Percentiles rank a stretch among this genome's conserved stretches.
Conservation (phyloP, 37 sponge, comb jelly and placozoan genomes). For the Halisarca cf. caerulea region DNA sequence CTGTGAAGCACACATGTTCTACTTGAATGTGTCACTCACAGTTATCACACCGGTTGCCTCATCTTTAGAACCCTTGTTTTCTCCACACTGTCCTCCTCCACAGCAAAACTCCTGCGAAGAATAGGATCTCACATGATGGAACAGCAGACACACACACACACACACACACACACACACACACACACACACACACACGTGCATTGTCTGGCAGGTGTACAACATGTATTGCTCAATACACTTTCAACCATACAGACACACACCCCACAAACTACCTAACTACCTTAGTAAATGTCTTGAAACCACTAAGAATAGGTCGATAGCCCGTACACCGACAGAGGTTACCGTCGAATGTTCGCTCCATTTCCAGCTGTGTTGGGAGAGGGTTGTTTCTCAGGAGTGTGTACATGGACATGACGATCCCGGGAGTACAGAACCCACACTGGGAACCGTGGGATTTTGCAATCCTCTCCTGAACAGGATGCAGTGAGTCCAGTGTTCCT, state of each 20-base stretch:
- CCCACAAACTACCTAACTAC: slow-evolving; percentile 12
- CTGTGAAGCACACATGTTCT: not conserved
- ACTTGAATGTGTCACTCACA: not conserved
- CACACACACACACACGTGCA: not conserved
- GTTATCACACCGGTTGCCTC: slow-evolving; percentile 9
- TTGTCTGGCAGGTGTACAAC: not conserved
- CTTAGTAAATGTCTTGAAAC: slow-evolving; percentile 80
- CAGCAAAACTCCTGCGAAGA: slow-evolving; percentile 49
- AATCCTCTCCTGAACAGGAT: slow-evolving; percentile 88
- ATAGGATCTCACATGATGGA: too few species aligned
- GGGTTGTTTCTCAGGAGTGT: slow-evolving; percentile 79
- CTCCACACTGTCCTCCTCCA: not conserved
- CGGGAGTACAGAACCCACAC: slow-evolving; percentile 96
- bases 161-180: not conserved
- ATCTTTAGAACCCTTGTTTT: slow-evolving; percentile 20
- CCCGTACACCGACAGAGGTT: slow-evolving; percentile 93
- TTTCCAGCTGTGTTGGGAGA: slow-evolving; percentile 69
- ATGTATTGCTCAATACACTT: too few species aligned
- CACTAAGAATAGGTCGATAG: slow-evolving; percentile 85
- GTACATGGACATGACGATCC: slow-evolving; percentile 96
- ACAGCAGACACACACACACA: not conserved
- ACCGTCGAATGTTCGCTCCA: slow-evolving; percentile 84
- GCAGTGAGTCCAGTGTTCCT: slow-evolving; percentile 65
- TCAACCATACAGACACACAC: not conserved
- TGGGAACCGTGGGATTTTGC: slow-evolving; percentile 86